These are phyloP conservation scores for Ptychoptera contaminata DNA, from an alignment of 2,888 invertebrate genomes.

Conservation along the genomic window DNA sequence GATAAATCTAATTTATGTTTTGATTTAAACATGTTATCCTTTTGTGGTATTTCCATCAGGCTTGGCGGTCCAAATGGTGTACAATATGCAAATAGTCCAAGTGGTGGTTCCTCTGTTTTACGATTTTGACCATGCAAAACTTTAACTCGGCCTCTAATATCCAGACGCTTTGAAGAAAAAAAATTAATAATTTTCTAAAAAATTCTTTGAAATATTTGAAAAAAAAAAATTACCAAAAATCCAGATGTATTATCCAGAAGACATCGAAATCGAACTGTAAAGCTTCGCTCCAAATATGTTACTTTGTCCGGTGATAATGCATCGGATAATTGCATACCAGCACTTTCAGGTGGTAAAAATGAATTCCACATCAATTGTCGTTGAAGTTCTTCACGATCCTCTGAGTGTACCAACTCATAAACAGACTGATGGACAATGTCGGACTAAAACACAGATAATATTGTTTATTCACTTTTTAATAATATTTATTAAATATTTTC, in stretches of 20 bases:
- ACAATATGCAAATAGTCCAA: conserved; percentile 93
- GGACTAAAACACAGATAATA: conserved; percentile 55
- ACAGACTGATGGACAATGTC: conserved; percentile 99
- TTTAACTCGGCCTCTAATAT: conserved; percentile 93
- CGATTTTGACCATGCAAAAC: conserved; percentile 93
- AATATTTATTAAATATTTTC: too few species aligned
- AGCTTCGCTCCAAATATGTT: conserved; percentile 85
- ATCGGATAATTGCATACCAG: conserved; percentile 64
- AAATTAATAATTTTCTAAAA: conserved; percentile 8
- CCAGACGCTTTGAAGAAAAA: conserved; percentile 54
- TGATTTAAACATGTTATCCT: conserved; percentile 99
- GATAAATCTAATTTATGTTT: conserved; percentile 97
- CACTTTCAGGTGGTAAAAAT: conserved; percentile 51
- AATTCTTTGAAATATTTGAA: background rate
- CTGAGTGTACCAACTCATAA: conserved; percentile 96
- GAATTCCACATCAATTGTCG: conserved; percentile 91
- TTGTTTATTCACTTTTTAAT: background rate
- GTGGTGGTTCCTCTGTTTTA: conserved; percentile 82
- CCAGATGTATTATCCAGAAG: conserved; percentile 98
- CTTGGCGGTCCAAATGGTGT: conserved; percentile 98
- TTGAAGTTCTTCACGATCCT: conserved; percentile 95
- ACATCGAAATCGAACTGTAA: conserved; percentile 97
- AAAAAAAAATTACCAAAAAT: conserved; percentile 42
- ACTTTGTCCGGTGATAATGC: conserved; percentile 77
- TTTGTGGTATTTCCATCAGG: conserved; percentile 88